Evolutionary conservation across 2,797 vertebrate species (phyloP), one percentile per base, ranked within the genome.

Genomic region (Acomys russatus): DNA sequence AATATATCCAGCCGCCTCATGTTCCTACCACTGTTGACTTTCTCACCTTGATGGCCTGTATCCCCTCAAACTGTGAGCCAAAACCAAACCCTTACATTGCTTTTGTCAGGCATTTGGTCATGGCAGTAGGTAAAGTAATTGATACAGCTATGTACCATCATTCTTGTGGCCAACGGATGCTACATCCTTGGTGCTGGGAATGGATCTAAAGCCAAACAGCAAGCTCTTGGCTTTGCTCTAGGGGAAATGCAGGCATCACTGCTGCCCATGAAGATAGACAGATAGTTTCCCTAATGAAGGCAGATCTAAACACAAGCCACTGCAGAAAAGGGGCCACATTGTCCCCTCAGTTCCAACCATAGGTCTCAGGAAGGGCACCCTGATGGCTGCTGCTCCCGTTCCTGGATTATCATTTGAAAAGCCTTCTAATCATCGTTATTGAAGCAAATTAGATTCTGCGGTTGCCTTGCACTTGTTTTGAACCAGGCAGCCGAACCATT

Each of bases 391-490:
- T 51, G 25, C 92, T 91, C 49, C 76, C 25, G 0, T 70, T 82
- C 92, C 88, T 49, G 49, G 5, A 71, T 97, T 96, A 91, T 96
- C 18, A 4, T 90, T 71, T 76, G 86, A 94, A 92, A 88, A 93
- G 30, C 76, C 95, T 96, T 54, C 44, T 71, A 76, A 89, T 97
- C 93, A 96, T 97, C 95, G 94, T 84, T 78, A 94, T 78, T 97
- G 59, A 97, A 97, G 96, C 88, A 97, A 95, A 97, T 97, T 95
- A 93, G 90, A 90, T 94, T 74, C 90, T 68, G 61, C 92, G 91
- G 38, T 97, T 35, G 79, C 91, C 94, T 94, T 98, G 96, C 93
- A 95, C 94, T 95, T 96, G 49, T 97, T 97, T 96, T 96, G 96
- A 97, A 96, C 96, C 30, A 1, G 88, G 33, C 18, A 38, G 85